phyloP scores from a whole-genome alignment of 2,888 invertebrate species.

The Diarsia dahlii region DNA sequence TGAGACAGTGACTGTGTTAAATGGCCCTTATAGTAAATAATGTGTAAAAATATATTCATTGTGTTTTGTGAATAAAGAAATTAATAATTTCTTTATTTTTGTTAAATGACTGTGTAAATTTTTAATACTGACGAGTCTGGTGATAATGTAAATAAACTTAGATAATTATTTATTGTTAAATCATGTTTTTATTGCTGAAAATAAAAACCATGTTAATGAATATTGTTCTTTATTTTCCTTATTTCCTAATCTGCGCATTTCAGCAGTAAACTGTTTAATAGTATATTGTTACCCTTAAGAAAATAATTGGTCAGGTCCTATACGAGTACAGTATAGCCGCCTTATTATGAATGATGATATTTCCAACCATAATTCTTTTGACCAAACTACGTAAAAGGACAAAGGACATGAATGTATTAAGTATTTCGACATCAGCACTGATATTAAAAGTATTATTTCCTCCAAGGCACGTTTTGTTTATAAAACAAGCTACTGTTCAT shows the following conservation, averaged over 20 bases:
- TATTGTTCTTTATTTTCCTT: no score
- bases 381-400: slow-evolving; percentile 8
- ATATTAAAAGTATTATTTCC: slow-evolving; percentile 16
- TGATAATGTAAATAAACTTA: background rate
- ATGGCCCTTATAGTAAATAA: slow-evolving; percentile 48
- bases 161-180: background rate
- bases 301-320: background rate
- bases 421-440: slow-evolving; percentile 31
- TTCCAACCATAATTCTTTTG: background rate
- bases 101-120: background rate
- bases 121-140: background rate
- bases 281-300: background rate
- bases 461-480: slow-evolving; percentile 35
- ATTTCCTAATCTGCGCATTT: background rate
- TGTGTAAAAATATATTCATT: background rate
- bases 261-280: background rate
- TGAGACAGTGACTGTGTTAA: slow-evolving; percentile 71
- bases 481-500: background rate
- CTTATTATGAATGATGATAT: slow-evolving; percentile 1
- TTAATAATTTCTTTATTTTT: slow-evolving; percentile 1
- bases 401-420: slow-evolving; percentile 24
- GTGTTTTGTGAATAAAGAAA: no score
- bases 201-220: background rate
- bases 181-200: background rate
- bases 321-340: no score